Evolutionary conservation across 2,888 invertebrate genomes (phyloP).

Genomic region (Odontothrips loti): DNA sequence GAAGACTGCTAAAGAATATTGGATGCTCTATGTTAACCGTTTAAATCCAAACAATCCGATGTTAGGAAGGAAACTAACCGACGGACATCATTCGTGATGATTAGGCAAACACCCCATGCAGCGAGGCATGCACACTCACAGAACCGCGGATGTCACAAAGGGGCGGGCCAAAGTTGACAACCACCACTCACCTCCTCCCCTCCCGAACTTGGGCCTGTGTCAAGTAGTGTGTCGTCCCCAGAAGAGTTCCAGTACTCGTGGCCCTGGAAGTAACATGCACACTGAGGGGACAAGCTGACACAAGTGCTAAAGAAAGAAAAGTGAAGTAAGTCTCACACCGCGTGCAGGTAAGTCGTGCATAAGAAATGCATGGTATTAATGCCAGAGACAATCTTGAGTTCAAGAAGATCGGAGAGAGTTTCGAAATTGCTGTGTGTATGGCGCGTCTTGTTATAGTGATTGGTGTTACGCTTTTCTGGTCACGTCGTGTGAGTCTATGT

Average conservation of each 20-base stretch:
- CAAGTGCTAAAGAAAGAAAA: slow-evolving; percentile 6
- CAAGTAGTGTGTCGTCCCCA: background rate
- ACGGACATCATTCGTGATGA: background rate
- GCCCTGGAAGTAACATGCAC: slow-evolving; percentile 15
- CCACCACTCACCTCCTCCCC: slow-evolving; percentile 25
- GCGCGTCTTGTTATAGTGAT: background rate
- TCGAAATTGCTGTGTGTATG: too few species aligned
- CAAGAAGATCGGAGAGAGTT: too few species aligned
- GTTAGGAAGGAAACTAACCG: background rate
- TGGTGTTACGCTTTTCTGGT: background rate
- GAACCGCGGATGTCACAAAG: background rate
- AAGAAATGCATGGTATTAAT: background rate
- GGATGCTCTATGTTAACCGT: too few species aligned
- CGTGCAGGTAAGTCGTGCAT: slow-evolving; percentile 1
- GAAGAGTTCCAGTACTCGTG: background rate
- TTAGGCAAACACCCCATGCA: background rate
- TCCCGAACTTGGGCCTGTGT: background rate
- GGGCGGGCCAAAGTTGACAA: background rate
- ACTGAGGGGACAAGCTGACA: slow-evolving; percentile 15
- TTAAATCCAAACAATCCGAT: too few species aligned
- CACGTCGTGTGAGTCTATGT: background rate
- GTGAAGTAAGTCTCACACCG: background rate
- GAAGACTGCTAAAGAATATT: too few species aligned
- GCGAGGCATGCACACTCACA: background rate
- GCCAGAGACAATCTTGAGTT: too few species aligned